Evolutionary conservation across 2,888 invertebrate genomes (phyloP).

Genomic region (Callosobruchus maculatus): DNA sequence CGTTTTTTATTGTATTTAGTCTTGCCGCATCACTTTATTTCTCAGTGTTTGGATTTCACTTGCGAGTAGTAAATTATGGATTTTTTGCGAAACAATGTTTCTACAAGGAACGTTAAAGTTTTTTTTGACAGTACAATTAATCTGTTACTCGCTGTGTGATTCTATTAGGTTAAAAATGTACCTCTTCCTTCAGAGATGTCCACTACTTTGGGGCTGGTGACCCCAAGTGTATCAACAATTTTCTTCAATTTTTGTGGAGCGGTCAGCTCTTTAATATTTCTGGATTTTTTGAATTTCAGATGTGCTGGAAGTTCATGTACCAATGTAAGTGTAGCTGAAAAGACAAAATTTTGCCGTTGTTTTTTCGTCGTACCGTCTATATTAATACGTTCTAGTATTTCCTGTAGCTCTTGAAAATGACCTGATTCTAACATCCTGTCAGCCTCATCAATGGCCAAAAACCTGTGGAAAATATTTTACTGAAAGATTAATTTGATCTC

Average conservation of each 20-base stretch:
- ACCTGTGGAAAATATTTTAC: conserved; percentile 52
- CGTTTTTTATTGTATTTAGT: too few species aligned
- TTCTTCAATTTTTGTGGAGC: conserved; percentile 72
- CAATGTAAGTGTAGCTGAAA: conserved; percentile 94
- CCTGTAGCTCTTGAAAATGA: conserved; percentile 88
- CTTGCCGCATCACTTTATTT: too few species aligned
- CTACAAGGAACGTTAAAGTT: too few species aligned
- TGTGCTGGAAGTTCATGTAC: conserved; percentile 81
- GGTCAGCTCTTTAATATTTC: conserved; percentile 61
- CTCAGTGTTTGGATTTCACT: too few species aligned
- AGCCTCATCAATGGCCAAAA: conserved; percentile 94
- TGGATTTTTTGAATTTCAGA: conserved; percentile 56
- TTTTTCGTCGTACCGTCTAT: conserved; percentile 57
- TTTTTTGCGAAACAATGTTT: too few species aligned
- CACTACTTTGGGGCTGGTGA: conserved; percentile 87
- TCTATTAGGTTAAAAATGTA: too few species aligned
- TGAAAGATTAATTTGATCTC: background rate
- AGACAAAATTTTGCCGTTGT: conserved; percentile 87
- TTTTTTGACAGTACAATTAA: too few species aligned
- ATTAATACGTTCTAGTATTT: conserved; percentile 78
- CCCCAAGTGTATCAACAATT: conserved; percentile 76
- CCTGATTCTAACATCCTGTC: conserved; percentile 97
- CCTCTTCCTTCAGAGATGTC: conserved; percentile 82
- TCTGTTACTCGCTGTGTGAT: too few species aligned
- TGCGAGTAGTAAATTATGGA: too few species aligned